A percentile compares a stretch with the other conserved stretches of the same genome.
Conservation (phyloP, 2,797 vertebrate genomes). For the Molossus molossus region DNA sequence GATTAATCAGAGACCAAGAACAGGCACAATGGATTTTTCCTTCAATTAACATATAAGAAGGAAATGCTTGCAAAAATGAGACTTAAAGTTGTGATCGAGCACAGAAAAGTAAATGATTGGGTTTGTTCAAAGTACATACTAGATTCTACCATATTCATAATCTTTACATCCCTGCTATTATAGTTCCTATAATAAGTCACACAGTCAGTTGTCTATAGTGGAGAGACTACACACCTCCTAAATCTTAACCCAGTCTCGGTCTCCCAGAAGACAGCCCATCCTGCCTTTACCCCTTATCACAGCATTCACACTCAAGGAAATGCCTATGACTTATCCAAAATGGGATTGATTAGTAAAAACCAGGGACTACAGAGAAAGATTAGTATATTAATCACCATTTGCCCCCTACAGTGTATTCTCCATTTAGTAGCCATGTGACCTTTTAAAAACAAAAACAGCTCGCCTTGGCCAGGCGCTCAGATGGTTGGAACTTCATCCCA, state of each 20-base stretch:
- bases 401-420: not conserved
- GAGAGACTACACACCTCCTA: not conserved
- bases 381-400: not conserved
- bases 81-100: not conserved
- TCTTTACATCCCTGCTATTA: not conserved
- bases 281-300: not conserved
- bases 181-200: not conserved
- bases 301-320: slow-evolving; percentile 22
- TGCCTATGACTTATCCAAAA: not conserved
- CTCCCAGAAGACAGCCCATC: not conserved
- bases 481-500: too few relatives aligned
- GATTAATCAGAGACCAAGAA: slow-evolving; percentile 57
- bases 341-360: not conserved
- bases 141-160: not conserved
- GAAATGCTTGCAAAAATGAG: slow-evolving; percentile 48
- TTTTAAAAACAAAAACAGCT: slow-evolving; percentile 67
- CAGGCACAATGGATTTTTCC: not conserved
- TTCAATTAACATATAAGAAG: slow-evolving; percentile 13
- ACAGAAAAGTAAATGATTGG: not conserved
- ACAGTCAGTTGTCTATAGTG: not conserved
- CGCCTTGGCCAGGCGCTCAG: too few relatives aligned
- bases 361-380: not conserved
- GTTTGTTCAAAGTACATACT: not conserved
- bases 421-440: not conserved
- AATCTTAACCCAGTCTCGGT: not conserved